Percentiles rank a stretch among this genome's conserved stretches.
phyloP scores from a whole-genome alignment of 2,888 invertebrate species.

The Lasioglossum zephyrum region DNA sequence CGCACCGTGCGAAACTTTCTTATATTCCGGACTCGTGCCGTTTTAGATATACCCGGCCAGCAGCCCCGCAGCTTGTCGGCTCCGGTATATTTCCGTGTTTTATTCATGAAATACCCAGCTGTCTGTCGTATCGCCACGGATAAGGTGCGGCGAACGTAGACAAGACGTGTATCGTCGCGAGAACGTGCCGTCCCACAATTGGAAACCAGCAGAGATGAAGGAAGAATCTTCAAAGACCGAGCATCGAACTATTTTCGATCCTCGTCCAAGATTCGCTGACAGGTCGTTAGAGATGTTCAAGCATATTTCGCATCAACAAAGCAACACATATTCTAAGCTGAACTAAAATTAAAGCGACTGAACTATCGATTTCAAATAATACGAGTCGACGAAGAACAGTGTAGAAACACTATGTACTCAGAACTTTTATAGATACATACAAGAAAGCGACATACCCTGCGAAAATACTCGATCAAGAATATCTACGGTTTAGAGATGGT shows the following conservation, averaged over 20 bases:
- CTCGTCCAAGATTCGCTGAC: not conserved
- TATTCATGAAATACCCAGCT: constrained; percentile 74
- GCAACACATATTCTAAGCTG: not conserved
- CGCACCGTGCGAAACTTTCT: not conserved
- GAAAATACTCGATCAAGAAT: not conserved
- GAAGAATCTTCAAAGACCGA: not conserved
- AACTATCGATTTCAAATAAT: not conserved
- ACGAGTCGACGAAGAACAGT: not conserved
- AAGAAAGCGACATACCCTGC: not conserved
- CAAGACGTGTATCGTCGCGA: constrained; percentile 15
- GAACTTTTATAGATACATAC: not conserved
- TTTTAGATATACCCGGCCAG: not conserved
- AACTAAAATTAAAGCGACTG: not conserved
- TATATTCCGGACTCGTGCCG: constrained; percentile 8
- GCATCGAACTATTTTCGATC: not conserved
- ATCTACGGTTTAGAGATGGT: not conserved
- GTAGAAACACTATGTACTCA: not conserved
- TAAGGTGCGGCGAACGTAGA: constrained; percentile 63
- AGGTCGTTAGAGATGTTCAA: not conserved
- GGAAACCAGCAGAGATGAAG: not conserved
- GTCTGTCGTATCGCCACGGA: constrained; percentile 67
- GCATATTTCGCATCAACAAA: not conserved
- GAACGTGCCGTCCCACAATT: not conserved
- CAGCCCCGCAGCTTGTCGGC: constrained; percentile 50
- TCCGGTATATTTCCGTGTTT: constrained; percentile 70